Evolutionary conservation across 2,888 invertebrate species (phyloP).

Genomic region (Thumatha senex): DNA sequence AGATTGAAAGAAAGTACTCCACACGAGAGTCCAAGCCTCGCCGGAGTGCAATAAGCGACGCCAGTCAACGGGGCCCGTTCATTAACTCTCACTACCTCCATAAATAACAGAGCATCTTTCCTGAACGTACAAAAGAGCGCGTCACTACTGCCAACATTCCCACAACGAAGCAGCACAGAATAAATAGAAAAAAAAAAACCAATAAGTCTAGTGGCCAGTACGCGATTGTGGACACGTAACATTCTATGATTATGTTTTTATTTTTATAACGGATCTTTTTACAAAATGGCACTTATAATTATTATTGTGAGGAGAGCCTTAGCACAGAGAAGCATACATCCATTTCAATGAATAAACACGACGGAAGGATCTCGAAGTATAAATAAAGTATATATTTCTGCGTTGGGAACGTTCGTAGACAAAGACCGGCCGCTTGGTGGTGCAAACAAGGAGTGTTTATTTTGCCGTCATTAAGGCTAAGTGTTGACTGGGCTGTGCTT

Average conservation of each 20-base stretch:
- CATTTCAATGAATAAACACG: conserved; percentile 79
- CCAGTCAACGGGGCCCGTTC: conserved; percentile 69
- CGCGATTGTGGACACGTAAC: conserved; percentile 52
- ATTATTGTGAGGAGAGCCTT: conserved; percentile 47
- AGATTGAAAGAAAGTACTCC: conserved; percentile 79
- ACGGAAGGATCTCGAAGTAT: conserved; percentile 76
- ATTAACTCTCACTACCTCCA: conserved; percentile 72
- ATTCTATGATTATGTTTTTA: conserved; percentile 28
- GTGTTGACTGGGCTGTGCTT: conserved; percentile 64
- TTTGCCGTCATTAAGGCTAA: conserved; percentile 77
- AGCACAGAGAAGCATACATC: conserved; percentile 62
- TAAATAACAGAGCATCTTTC: conserved; percentile 59
- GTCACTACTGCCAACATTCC: conserved; percentile 51
- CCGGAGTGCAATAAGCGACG: conserved; percentile 77
- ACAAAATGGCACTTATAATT: conserved; percentile 64
- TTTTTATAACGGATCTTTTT: conserved; percentile 63
- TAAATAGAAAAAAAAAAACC: conserved; percentile 62
- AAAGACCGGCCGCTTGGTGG: conserved; percentile 63
- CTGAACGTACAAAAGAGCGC: conserved; percentile 53
- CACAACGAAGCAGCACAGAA: conserved; percentile 45
- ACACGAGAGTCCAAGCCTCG: conserved; percentile 74
- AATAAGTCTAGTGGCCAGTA: conserved; percentile 54
- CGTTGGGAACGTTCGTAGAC: conserved; percentile 71
- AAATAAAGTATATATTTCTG: conserved; percentile 77
- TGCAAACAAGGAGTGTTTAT: conserved; percentile 74